Evolutionary conservation across 2,888 invertebrate genomes (phyloP).

Genomic region (Falcaria lacertinaria): DNA sequence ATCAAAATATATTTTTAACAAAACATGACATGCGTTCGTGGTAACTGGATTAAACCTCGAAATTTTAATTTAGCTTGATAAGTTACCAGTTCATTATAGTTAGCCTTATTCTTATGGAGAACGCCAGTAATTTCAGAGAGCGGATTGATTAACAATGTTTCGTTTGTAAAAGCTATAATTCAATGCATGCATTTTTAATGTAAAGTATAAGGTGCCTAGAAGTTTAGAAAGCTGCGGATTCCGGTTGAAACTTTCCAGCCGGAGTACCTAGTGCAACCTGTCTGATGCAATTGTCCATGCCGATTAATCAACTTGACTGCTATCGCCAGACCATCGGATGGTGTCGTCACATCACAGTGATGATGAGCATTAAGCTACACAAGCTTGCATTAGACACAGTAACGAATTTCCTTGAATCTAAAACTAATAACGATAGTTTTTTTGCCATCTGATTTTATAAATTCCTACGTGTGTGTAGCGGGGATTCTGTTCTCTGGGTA

Average conservation of each 20-base stretch:
- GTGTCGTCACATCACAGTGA: background rate
- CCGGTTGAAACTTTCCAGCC: conserved; percentile 55
- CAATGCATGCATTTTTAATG: conserved; percentile 23
- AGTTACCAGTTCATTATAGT: too few relatives aligned
- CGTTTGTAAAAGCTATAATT: conserved; percentile 3
- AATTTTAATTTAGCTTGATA: too few relatives aligned
- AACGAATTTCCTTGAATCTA: too few relatives aligned
- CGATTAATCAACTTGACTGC: conserved; percentile 22
- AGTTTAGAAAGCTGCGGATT: conserved; percentile 55
- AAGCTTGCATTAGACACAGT: too few relatives aligned
- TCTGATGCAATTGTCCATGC: conserved; percentile 43
- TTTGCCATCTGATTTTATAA: too few relatives aligned
- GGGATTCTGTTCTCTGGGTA: too few relatives aligned
- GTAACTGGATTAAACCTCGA: too few relatives aligned
- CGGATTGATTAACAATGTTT: background rate
- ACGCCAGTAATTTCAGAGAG: background rate
- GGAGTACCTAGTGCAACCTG: conserved; percentile 17
- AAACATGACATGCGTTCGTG: too few relatives aligned
- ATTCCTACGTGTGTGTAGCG: too few relatives aligned
- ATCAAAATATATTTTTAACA: too few relatives aligned
- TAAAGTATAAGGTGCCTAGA: conserved; percentile 30
- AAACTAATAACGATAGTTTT: too few relatives aligned
- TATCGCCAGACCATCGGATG: background rate
- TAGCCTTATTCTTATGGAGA: too few relatives aligned
- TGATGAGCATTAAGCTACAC: background rate